Evolutionary conservation across 2,888 invertebrate species (phyloP).

Genomic region (Aromia moschata): DNA sequence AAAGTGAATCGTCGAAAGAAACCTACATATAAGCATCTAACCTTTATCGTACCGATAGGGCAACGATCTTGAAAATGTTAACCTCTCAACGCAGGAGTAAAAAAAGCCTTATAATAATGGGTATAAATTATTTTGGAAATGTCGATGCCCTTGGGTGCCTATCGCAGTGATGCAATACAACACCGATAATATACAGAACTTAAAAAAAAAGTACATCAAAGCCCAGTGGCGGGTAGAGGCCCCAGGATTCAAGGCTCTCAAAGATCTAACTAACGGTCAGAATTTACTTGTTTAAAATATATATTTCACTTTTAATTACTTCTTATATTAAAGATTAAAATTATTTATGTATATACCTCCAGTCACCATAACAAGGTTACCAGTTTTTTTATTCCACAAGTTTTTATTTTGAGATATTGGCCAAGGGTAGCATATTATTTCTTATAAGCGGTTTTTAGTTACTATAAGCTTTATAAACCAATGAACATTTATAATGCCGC

Average conservation of each 20-base stretch:
- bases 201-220: neutral
- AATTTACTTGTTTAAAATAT: too few species aligned
- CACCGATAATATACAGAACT: neutral
- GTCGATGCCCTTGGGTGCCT: neutral
- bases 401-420: too few species aligned
- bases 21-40: constrained; percentile 3
- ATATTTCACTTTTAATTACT: too few species aligned
- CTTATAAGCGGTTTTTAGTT: too few species aligned
- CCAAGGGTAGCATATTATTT: too few species aligned
- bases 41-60: constrained; percentile 2
- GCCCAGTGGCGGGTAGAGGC: neutral
- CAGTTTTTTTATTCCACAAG: too few species aligned
- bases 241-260: neutral
- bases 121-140: constrained; percentile 10
- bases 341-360: too few species aligned
- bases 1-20: constrained; percentile 8
- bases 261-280: too few species aligned
- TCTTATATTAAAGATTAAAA: too few species aligned
- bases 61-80: constrained; percentile 12
- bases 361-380: too few species aligned
- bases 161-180: neutral
- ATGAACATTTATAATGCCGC: too few species aligned
- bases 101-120: constrained; percentile 1
- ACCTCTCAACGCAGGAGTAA: neutral
- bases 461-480: too few species aligned